A percentile compares a stretch with the other conserved stretches of the same genome.
Evolutionary conservation across 2,797 vertebrate species (phyloP).

Genomic region (Lerista edwardsae): DNA sequence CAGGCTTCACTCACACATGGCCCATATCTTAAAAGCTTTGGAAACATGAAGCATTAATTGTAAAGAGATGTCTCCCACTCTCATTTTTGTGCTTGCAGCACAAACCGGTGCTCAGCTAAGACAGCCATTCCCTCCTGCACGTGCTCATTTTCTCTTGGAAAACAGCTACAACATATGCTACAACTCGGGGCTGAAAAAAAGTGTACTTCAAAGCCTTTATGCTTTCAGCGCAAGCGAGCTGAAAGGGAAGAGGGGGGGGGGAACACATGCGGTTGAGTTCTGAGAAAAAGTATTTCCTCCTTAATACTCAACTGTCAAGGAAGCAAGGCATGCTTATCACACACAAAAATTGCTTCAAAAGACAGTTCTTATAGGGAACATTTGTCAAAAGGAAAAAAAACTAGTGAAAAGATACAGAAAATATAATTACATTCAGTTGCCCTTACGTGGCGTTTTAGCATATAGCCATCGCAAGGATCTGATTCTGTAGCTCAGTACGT

Average conservation of each 20-base stretch:
- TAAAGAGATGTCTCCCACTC: not conserved
- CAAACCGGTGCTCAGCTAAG: not conserved
- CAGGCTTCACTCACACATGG: not conserved
- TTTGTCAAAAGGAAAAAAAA: not conserved
- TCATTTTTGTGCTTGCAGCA: not conserved
- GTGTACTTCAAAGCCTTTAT: constrained; percentile 35
- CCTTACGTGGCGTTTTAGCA: not conserved
- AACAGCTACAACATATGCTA: constrained; percentile 43
- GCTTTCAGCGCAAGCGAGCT: constrained; percentile 23
- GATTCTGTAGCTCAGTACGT: too few species aligned
- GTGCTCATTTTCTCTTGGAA: constrained; percentile 40
- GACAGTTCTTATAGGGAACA: not conserved
- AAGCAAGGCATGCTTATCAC: constrained; percentile 22
- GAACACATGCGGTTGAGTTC: constrained; percentile 37
- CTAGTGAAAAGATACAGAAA: not conserved
- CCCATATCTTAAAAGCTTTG: not conserved
- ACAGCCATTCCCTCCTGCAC: not conserved
- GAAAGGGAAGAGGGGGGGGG: not conserved
- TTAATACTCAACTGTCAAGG: not conserved
- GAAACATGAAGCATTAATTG: not conserved
- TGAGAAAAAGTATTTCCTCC: constrained; percentile 37
- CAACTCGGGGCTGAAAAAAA: constrained; percentile 42
- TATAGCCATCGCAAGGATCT: too few species aligned
- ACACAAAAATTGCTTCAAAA: not conserved
- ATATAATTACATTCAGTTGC: not conserved